Base-by-base conservation (phyloP, 1,140 invertebrate genomes). In the Ptiloglossa arizonensis region DNA sequence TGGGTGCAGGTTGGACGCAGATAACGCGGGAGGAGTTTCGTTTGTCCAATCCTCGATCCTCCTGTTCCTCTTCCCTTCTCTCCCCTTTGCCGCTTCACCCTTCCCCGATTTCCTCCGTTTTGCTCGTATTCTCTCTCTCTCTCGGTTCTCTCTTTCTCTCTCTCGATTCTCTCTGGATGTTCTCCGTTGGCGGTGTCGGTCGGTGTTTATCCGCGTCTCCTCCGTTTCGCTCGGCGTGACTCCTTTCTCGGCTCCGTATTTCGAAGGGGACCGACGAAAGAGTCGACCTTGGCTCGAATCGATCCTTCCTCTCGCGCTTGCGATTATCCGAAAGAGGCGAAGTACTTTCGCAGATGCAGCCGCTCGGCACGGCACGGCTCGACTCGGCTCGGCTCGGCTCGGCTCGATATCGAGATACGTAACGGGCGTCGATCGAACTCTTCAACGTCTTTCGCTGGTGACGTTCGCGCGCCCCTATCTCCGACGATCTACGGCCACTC, bases 31-130 rank as follows among this genome's bases (percentile, higher is more conserved):
- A 91, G 91, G 91, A 92, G 91, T 90, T 86, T 89, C 85, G 83
- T 90, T 89, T 88, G 88, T 91, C 91, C 91, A 92, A 91, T 92
- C 91, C 89, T 90, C 90, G 88, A 83, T 89, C 88, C 89, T 88
- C 85, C 89, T 90, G 77, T 85, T 84, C 77, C 84, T 86, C 81
- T 83, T 73, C 75, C 19, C 41, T 57, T 69, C 64, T 54, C 64
- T n/a, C n/a, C n/a, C 13, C 54, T 44, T 56, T 56, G 29, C 27
- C 32, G 62, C 56, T 68, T 64, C 50, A 8, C 24, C 24, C 46
- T 35, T 74, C 44, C 67, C 17, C 19, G n/a, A 13, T 52, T 68
- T 67, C 29, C 15, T 60, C 32, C 46, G 15, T n/a, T 52, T 54
- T 48, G 27, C 24, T 57, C 52, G 41, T 41, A 11, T 41, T 63